Base-by-base conservation (phyloP, 1,140 invertebrate genomes). In the Stegodyphus mimosarum region DNA sequence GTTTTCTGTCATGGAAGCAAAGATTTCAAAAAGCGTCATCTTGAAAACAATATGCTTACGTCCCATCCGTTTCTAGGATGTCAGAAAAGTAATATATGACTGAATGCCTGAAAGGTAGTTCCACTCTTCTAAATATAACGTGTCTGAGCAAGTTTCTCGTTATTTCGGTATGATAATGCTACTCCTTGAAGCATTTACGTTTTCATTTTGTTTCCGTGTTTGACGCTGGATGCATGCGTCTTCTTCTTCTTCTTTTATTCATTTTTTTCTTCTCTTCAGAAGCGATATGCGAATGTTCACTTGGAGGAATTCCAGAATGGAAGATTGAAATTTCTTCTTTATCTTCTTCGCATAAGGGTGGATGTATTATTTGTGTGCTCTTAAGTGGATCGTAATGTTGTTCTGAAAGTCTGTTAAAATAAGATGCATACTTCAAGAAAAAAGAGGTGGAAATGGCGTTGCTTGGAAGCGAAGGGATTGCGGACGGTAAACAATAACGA, bases 131-230 rank as follows among this genome's bases (percentile, higher is more conserved):
- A 78, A 78, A 78, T 78, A 78, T 78, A 78, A 78, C 76, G 67
- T 13, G 33, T 17, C 17, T 64, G 63, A 78, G 67, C 63, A 78
- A 66, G 66, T 69, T 69, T 18, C 76, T 78, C 69, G 76, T 78
- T 78, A 78, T 67, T 69, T 78, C 64, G 10, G 63, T 78, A 78
- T 78, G 76, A 78, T 78, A 78, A 78, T 78, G 64, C 13, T 10
- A 13, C 51, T 52, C 64, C 18, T 78, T 64, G 49, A 69, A 17
- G 18, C 66, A 17, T 33, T 17, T 69, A 60, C 9, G 15, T 60
- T 33, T 60, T 60, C 15, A 60, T 60, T 60, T 60, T 60, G 9
- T 60, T 60, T 15, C 15, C 9, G 9, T 60, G 5, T 60, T 60
- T 60, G 55, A 15, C 9, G 15, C 9, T 60, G 55, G 55, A 60